These are phyloP conservation scores for Sandelia bainsii DNA, from an alignment of 2,797 vertebrate genomes.

Conservation along the genomic window DNA sequence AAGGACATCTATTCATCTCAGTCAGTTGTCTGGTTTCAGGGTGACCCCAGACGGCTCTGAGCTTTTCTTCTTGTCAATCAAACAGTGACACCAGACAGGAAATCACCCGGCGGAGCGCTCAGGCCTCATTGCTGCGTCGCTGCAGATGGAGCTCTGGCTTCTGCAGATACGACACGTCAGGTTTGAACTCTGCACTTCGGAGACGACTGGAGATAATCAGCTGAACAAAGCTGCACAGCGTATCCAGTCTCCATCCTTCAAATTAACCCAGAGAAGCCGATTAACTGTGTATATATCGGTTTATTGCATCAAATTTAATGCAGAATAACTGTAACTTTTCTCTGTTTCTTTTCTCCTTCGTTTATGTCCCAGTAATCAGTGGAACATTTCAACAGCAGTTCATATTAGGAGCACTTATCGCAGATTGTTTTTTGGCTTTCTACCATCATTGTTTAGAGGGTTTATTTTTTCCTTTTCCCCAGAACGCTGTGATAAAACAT, in stretches of 20 bases:
- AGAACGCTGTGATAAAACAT: not conserved
- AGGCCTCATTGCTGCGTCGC: not conserved
- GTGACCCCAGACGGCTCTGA: constrained; percentile 28
- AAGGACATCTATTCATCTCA: no score
- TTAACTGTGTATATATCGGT: not conserved
- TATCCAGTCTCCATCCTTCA: not conserved
- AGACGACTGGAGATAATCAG: constrained; percentile 19
- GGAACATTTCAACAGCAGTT: not conserved
- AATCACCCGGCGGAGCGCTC: constrained; percentile 4
- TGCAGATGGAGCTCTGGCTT: constrained; percentile 5
- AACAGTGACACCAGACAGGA: not conserved
- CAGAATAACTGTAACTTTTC: not conserved
- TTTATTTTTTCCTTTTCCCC: constrained; percentile 3
- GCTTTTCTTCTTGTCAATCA: constrained; percentile 32
- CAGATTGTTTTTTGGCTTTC: not conserved
- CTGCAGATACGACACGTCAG: not conserved
- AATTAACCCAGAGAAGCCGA: not conserved
- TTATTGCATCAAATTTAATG: not conserved
- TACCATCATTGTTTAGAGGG: constrained; percentile 8
- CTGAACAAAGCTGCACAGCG: constrained; percentile 3
- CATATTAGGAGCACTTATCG: not conserved
- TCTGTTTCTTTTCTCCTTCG: not conserved
- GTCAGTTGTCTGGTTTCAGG: constrained; percentile 13
- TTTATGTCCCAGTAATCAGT: not conserved
- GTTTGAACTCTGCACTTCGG: constrained; percentile 30